Evolutionary conservation across 2,113 vertebrate species (phyloP).

Genomic region (Dipodomys merriami): DNA sequence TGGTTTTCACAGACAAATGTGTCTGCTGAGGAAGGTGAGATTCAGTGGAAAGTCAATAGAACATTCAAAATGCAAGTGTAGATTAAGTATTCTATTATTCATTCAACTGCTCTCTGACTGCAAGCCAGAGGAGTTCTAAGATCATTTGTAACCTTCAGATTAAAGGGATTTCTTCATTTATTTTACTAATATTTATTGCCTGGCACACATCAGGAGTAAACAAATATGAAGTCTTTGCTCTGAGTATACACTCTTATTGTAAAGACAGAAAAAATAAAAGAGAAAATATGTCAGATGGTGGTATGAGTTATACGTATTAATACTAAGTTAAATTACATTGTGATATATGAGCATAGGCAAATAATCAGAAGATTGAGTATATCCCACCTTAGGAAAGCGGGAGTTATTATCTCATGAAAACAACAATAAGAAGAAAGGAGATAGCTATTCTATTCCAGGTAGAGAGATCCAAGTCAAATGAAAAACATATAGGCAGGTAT

Average conservation of each 20-base stretch:
- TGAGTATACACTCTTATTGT: slow-evolving; percentile 11
- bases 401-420: background rate
- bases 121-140: background rate
- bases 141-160: slow-evolving; percentile 7
- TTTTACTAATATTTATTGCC: slow-evolving; percentile 10
- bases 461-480: too few species aligned
- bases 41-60: slow-evolving; percentile 30
- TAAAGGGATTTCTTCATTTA: background rate
- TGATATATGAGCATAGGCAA: background rate
- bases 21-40: slow-evolving; percentile 6
- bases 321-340: background rate
- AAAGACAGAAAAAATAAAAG: background rate
- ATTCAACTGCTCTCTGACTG: background rate
- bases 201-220: background rate
- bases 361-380: background rate
- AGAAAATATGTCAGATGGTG: background rate
- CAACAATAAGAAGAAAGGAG: background rate
- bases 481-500: background rate
- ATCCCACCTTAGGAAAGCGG: background rate
- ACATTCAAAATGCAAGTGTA: slow-evolving; percentile 12
- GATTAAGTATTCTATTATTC: slow-evolving; percentile 36
- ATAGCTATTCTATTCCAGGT: background rate
- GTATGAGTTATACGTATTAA: background rate
- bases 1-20: slow-evolving; percentile 9
- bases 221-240: background rate